Evolutionary conservation across 2,797 vertebrate species (phyloP), one percentile per base, ranked within the genome.

Genomic region (Sebastes wilsoni): DNA sequence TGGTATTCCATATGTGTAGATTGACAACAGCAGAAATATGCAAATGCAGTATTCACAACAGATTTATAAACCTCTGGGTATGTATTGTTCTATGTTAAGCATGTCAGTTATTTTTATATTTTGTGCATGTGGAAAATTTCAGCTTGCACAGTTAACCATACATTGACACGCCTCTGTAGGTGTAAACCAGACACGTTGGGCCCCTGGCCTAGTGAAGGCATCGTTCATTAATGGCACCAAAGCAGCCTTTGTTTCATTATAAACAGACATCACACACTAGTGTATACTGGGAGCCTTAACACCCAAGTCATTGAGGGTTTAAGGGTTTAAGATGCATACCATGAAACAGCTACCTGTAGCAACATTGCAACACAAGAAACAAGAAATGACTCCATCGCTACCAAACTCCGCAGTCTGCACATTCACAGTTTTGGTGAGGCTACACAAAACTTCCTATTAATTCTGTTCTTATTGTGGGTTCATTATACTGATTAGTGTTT

Each of bases 161-260:
- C 34, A 61, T 18, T 58, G 46, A 69, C 74, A 68, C 8, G 36
- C 23, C n/a, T 4, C 12, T 60, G 60, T 77, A 23, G 12, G 32
- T 54, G 8, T 72, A 79, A 78, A 72, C 32, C 79, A 86, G 68
- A 59, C 54, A 62, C 1, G 7, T 75, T 65, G 14, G 32, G 22
- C 20, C 25, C 23, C 54, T 25, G 25, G 58, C 64, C 62, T 77
- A 27, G 61, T 23, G 75, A 85, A 66, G n/a, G 38, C n/a, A 64
- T 42, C 2, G 0, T 61, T 87, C 65, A 79, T 30, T 23, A 66
- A n/a, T 25, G 16, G 23, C 55, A 78, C 34, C 72, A 80, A 77
- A 75, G 36, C 46, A 66, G 34, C 18, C 46, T 77, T 79, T 81
- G 65, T 75, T 14, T 66, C 28, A 56, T 5, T 36, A 14, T 2